Percentiles rank a stretch among this genome's conserved stretches.
Conservation (phyloP, 30 jellyfish, hydroid and myxozoan genomes). For the Hydra vulgaris region DNA sequence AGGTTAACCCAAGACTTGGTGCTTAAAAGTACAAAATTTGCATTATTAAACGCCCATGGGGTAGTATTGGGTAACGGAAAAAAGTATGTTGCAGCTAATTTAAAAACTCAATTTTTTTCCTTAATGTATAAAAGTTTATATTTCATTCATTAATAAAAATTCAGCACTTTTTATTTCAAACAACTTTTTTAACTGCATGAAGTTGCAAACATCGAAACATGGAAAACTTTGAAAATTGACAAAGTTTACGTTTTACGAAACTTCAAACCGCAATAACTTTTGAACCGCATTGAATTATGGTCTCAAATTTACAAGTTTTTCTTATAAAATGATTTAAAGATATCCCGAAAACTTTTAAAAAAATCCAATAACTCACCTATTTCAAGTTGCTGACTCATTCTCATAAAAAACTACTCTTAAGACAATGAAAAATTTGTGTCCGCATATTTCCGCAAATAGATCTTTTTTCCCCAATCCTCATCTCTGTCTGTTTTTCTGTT, state of each 20-base stretch:
- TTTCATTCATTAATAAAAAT: too few species aligned
- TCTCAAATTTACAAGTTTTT: not conserved
- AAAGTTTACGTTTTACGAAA: not conserved
- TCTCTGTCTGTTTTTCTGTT: too few species aligned
- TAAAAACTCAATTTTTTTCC: not conserved
- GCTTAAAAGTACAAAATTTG: not conserved
- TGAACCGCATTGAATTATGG: not conserved
- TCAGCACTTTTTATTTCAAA: not conserved
- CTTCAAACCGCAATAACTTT: not conserved
- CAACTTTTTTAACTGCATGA: not conserved
- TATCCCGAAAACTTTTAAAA: not conserved
- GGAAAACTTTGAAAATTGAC: not conserved
- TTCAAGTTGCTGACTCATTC: not conserved
- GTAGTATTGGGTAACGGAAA: not conserved
- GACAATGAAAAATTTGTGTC: too few species aligned
- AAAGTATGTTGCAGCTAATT: not conserved
- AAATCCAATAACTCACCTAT: not conserved
- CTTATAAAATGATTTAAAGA: not conserved
- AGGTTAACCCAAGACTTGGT: not conserved
- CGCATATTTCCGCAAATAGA: too few species aligned
- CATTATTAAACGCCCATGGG: not conserved
- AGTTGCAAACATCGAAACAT: not conserved
- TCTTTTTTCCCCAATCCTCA: too few species aligned
- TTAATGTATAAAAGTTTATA: not conserved
- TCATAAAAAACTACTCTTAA: too few species aligned